Percentiles rank a stretch among this genome's conserved stretches.
Evolutionary conservation across 2,113 vertebrate genomes (phyloP).

Genomic region (Caracal caracal): DNA sequence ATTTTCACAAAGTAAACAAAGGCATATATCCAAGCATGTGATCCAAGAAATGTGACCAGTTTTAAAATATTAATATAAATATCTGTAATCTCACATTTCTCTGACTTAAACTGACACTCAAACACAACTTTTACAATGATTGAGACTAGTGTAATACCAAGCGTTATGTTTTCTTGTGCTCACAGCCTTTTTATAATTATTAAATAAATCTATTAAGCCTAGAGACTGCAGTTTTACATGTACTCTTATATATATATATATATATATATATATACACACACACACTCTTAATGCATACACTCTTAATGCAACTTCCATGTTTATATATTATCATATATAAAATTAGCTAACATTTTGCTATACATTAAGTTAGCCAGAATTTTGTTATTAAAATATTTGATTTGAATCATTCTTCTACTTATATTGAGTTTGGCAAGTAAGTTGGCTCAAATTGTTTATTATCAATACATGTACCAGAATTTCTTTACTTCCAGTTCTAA

Average conservation of each 20-base stretch:
- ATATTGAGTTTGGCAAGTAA: not conserved
- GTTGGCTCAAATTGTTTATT: not conserved
- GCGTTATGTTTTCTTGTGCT: not conserved
- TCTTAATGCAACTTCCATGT: not conserved
- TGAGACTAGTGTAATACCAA: not conserved
- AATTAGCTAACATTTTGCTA: not conserved
- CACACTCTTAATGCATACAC: no score
- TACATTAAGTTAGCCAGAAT: not conserved
- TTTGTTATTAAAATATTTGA: conserved; percentile 35
- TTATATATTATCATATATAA: not conserved
- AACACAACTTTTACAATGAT: not conserved
- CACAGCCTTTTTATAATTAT: not conserved
- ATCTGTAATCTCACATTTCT: not conserved
- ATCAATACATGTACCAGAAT: not conserved
- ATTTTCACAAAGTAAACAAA: not conserved
- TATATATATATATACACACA: no score
- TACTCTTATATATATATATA: not conserved
- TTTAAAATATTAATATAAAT: conserved; percentile 4
- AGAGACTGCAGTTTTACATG: not conserved
- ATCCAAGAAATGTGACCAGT: not conserved
- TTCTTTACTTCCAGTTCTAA: not conserved
- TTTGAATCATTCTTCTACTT: conserved; percentile 6
- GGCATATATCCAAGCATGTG: not conserved
- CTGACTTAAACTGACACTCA: not conserved
- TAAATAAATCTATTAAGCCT: not conserved